Evolutionary conservation across 2,113 vertebrate genomes (phyloP).

Genomic region (Brienomyrus longianalis): DNA sequence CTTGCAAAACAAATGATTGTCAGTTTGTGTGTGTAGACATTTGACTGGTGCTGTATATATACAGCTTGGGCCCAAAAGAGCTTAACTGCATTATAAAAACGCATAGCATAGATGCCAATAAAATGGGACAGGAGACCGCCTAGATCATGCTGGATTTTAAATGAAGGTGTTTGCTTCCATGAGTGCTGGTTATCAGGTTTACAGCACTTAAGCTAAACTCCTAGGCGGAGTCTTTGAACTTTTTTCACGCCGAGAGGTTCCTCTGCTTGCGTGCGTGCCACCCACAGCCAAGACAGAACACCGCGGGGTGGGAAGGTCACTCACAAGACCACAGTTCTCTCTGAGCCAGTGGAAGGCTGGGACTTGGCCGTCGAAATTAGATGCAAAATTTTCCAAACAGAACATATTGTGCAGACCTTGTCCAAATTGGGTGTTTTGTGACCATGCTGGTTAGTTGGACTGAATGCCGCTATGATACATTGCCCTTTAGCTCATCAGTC

Average conservation of each 20-base stretch:
- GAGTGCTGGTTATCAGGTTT: background rate
- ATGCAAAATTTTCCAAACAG: background rate
- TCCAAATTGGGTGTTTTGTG: background rate
- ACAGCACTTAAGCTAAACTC: background rate
- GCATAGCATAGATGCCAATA: background rate
- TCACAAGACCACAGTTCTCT: background rate
- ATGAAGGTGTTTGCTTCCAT: background rate
- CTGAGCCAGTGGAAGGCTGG: background rate
- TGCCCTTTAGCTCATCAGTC: constrained; percentile 35
- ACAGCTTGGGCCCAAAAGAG: background rate
- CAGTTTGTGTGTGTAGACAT: background rate
- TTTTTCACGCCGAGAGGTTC: background rate
- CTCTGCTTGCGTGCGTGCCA: background rate
- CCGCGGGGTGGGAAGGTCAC: background rate
- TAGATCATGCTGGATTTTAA: background rate
- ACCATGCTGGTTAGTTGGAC: background rate
- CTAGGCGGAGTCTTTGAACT: background rate
- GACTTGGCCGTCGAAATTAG: background rate
- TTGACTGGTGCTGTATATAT: background rate
- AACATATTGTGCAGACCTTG: background rate
- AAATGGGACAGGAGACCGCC: background rate
- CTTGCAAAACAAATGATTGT: background rate
- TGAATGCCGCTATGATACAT: constrained; percentile 28
- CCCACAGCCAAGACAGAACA: background rate
- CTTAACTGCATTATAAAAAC: background rate